These are phyloP conservation scores for Drosophila leontia DNA, from an alignment of 1,140 invertebrate genomes.

Conservation along the genomic window DNA sequence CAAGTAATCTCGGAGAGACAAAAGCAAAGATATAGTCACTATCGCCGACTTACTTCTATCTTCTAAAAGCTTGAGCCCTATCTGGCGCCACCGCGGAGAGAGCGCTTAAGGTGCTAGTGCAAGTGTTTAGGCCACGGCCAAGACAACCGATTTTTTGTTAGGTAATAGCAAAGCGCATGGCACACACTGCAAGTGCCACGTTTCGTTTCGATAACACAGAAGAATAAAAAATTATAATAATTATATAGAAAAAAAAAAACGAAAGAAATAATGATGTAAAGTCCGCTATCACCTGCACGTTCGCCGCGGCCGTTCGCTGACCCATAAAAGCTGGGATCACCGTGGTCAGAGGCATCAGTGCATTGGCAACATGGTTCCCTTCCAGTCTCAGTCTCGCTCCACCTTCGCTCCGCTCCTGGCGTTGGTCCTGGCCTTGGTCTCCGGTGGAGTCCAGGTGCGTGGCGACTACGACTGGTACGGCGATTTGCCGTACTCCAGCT, in stretches of 20 bases:
- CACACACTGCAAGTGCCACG: slow-evolving; percentile 14
- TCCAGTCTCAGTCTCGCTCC: not conserved
- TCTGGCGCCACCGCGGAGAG: slow-evolving; percentile 18
- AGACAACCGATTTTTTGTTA: slow-evolving; percentile 19
- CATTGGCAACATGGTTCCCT: slow-evolving; percentile 25
- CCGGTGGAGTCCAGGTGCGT: not conserved
- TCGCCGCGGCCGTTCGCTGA: slow-evolving; percentile 6
- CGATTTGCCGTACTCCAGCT: slow-evolving; percentile 14
- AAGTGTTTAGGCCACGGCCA: slow-evolving; percentile 22
- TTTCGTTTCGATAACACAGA: slow-evolving; percentile 19
- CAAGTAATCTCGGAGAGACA: not conserved
- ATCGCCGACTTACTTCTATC: slow-evolving; percentile 5
- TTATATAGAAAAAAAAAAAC: not conserved
- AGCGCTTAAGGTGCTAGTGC: slow-evolving; percentile 14
- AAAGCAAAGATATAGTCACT: not conserved
- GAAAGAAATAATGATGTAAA: slow-evolving; percentile 41
- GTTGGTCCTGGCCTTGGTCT: not conserved
- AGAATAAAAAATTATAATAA: not conserved
- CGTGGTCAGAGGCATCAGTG: slow-evolving; percentile 34
- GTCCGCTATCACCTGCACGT: slow-evolving; percentile 37
- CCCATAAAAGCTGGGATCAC: slow-evolving; percentile 33
- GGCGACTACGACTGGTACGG: slow-evolving; percentile 41
- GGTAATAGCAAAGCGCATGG: slow-evolving; percentile 24
- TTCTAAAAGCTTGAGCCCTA: not conserved
- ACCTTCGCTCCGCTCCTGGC: slow-evolving; percentile 2